phyloP scores from a whole-genome alignment of 2,888 invertebrate genomes.

The Eretmocerus hayati region DNA sequence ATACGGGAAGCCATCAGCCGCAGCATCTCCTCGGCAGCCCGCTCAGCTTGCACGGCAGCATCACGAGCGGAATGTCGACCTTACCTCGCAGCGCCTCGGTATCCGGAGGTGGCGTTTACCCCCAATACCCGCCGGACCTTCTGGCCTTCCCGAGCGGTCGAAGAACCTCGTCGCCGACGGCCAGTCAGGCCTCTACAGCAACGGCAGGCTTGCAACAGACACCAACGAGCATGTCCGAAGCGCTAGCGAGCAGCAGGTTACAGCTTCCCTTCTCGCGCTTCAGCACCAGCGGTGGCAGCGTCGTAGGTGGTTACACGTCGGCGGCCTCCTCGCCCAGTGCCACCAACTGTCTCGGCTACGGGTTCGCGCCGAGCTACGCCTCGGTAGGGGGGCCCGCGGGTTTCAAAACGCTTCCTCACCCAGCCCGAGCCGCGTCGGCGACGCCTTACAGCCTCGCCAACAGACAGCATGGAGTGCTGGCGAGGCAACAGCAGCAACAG shows the following conservation, averaged over 20 bases:
- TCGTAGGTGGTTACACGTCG: neutral
- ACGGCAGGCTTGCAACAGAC: slow-evolving; percentile 63
- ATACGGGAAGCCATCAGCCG: too few relatives aligned
- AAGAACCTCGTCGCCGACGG: slow-evolving; percentile 42
- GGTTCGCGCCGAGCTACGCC: slow-evolving; percentile 49
- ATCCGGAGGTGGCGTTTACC: too few relatives aligned
- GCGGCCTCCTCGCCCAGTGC: slow-evolving; percentile 32
- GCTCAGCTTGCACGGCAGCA: slow-evolving; percentile 6
- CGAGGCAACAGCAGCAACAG: slow-evolving; percentile 53
- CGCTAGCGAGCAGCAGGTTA: too few relatives aligned
- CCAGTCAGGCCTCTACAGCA: slow-evolving; percentile 76
- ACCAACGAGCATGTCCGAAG: too few relatives aligned
- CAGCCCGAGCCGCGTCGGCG: slow-evolving; percentile 33
- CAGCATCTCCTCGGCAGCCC: neutral
- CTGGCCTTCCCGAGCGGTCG: slow-evolving; percentile 67
- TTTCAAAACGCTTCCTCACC: slow-evolving; percentile 75
- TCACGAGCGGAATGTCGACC: slow-evolving; percentile 44
- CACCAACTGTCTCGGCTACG: too few relatives aligned
- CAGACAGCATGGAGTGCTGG: slow-evolving; percentile 42
- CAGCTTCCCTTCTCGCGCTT: neutral
- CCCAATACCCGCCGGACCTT: slow-evolving; percentile 73
- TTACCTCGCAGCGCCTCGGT: slow-evolving; percentile 51
- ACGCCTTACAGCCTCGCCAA: slow-evolving; percentile 30
- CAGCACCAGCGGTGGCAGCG: slow-evolving; percentile 1
- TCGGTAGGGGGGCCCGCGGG: slow-evolving; percentile 2